phyloP scores from a whole-genome alignment of 2,888 invertebrate species.

The Alitta virens region DNA sequence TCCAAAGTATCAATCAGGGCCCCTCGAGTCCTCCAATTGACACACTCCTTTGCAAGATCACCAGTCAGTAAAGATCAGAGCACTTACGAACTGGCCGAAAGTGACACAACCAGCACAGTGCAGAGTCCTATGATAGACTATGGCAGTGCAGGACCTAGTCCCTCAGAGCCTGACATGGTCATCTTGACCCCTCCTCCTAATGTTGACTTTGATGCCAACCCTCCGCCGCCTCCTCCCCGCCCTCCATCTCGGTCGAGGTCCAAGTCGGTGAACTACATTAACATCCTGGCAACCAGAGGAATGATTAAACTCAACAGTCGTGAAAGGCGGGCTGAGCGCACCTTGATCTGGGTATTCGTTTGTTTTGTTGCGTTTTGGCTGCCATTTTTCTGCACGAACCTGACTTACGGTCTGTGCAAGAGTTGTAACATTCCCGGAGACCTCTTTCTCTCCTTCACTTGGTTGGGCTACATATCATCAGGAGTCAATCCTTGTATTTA shows the following conservation, averaged over 20 bases:
- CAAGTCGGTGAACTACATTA: constrained; percentile 10
- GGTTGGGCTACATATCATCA: constrained; percentile 33
- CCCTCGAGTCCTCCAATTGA: background rate
- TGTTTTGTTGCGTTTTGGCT: constrained; percentile 32
- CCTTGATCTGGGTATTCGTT: constrained; percentile 33
- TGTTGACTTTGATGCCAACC: background rate
- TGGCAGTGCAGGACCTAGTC: background rate
- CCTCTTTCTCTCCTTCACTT: constrained; percentile 26
- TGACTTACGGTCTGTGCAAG: constrained; percentile 29
- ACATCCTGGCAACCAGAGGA: constrained; percentile 24
- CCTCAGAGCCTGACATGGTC: background rate
- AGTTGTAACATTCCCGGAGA: constrained; percentile 27
- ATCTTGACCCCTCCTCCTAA: background rate
- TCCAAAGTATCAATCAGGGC: constrained; percentile 1
- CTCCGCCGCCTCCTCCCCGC: background rate
- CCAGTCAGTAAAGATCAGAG: constrained; percentile 8
- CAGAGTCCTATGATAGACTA: constrained; percentile 15
- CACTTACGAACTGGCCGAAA: constrained; percentile 7
- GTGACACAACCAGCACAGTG: background rate
- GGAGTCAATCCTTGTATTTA: constrained; percentile 32
- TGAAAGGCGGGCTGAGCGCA: constrained; percentile 30
- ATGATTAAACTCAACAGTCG: constrained; percentile 24
- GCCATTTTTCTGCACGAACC: constrained; percentile 31
- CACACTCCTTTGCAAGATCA: background rate
- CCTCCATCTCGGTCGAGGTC: background rate